phyloP scores from a whole-genome alignment of 1,140 invertebrate species.

The Tetraneura akinire region DNA sequence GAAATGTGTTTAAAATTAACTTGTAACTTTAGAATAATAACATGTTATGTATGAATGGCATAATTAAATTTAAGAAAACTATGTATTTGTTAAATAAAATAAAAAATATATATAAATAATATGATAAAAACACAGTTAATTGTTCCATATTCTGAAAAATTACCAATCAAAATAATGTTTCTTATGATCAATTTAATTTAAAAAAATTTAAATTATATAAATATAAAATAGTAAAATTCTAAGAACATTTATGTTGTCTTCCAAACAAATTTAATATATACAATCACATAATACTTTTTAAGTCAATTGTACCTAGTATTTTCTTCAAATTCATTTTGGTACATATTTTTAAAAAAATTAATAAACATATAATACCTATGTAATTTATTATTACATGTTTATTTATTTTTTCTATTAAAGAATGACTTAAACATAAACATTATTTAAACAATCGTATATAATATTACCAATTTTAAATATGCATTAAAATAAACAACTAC shows the following conservation, averaged over 20 bases:
- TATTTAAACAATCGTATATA: too few relatives aligned
- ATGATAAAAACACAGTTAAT: neutral
- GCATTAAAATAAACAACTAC: neutral
- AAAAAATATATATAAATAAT: too few relatives aligned
- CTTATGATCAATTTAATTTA: neutral
- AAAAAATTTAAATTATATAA: neutral
- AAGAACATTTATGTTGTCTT: neutral
- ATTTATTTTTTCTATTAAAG: neutral
- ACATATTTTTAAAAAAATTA: neutral
- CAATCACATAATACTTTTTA: neutral
- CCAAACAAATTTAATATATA: too few relatives aligned
- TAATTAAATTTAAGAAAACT: too few relatives aligned
- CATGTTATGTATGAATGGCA: too few relatives aligned
- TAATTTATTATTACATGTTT: neutral
- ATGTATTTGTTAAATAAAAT: too few relatives aligned
- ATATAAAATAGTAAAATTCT: neutral
- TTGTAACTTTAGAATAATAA: too few relatives aligned
- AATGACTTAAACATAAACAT: too few relatives aligned
- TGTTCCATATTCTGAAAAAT: neutral
- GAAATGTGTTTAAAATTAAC: too few relatives aligned
- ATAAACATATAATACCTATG: neutral
- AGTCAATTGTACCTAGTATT: neutral
- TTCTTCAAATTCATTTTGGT: neutral
- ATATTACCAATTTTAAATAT: neutral
- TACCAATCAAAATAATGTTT: slow-evolving; percentile 7